phyloP scores from a whole-genome alignment of 1,140 invertebrate species.

The Nomia melanderi region DNA sequence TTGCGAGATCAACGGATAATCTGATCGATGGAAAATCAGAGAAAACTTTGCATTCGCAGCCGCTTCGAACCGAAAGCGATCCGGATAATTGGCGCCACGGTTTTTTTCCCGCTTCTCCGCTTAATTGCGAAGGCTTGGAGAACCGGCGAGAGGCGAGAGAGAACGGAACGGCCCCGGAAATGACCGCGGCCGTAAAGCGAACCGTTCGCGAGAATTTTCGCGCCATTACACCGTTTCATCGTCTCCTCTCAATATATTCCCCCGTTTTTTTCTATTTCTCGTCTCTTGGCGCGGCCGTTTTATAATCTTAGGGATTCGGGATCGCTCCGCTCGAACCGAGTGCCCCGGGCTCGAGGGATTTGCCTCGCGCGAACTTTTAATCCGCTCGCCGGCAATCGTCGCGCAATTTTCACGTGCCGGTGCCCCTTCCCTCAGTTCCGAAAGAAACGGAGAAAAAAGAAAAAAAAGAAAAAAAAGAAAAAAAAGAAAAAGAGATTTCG shows the following conservation, averaged over 20 bases:
- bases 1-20: neutral
- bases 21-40: constrained; percentile 1
- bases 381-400: neutral
- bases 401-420: too few species aligned
- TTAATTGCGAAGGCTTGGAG: neutral
- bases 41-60: constrained; percentile 33
- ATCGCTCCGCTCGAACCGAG: neutral
- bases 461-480: too few species aligned
- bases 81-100: neutral
- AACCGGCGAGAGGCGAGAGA: too few species aligned
- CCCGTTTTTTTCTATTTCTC: neutral
- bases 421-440: too few species aligned
- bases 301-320: neutral
- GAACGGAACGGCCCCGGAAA: neutral
- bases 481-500: too few species aligned
- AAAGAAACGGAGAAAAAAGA: too few species aligned
- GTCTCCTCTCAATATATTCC: neutral
- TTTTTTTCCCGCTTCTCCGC: neutral
- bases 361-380: neutral
- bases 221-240: constrained; percentile 20
- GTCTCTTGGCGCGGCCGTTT: neutral
- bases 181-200: neutral
- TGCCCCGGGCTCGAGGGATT: neutral
- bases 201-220: constrained; percentile 12
- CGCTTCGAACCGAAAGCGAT: neutral